Percentiles rank a stretch among this genome's conserved stretches.
Conservation (phyloP, 1,140 invertebrate species). For the Microplitis demolitor region DNA sequence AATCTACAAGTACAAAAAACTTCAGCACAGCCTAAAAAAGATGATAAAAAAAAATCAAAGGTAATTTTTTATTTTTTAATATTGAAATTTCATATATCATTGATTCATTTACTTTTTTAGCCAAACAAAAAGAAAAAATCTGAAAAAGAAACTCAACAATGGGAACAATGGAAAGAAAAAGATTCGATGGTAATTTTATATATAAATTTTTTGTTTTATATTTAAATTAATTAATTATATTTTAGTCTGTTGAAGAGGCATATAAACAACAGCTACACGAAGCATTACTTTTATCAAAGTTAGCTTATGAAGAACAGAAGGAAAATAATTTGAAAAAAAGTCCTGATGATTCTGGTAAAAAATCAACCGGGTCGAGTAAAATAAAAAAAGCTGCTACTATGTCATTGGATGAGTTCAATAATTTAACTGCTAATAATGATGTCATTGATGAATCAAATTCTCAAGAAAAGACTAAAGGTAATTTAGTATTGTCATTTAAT, state of each 20-base stretch:
- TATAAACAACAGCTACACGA: slow-evolving; percentile 66
- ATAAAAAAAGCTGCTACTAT: slow-evolving; percentile 63
- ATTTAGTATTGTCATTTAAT: slow-evolving; percentile 2
- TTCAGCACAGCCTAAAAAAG: slow-evolving; percentile 45
- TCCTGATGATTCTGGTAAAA: slow-evolving; percentile 43
- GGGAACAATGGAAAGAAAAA: slow-evolving; percentile 63
- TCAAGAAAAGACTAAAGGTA: neutral
- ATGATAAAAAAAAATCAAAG: slow-evolving; percentile 54
- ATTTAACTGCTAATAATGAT: slow-evolving; percentile 35
- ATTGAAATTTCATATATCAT: slow-evolving; percentile 32
- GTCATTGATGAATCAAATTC: neutral
- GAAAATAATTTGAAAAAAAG: slow-evolving; percentile 54
- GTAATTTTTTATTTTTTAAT: slow-evolving; percentile 35
- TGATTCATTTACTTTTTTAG: slow-evolving; percentile 4
- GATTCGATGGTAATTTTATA: slow-evolving; percentile 52
- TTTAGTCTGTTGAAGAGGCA: slow-evolving; percentile 61
- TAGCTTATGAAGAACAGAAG: slow-evolving; percentile 65
- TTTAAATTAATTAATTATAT: slow-evolving; percentile 21
- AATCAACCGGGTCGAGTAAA: slow-evolving; percentile 59
- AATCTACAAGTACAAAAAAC: slow-evolving; percentile 32
- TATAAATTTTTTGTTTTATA: too few relatives aligned
- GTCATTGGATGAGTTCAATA: slow-evolving; percentile 68
- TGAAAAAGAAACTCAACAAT: slow-evolving; percentile 51
- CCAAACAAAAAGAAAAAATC: slow-evolving; percentile 51
- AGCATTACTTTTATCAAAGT: slow-evolving; percentile 66